Evolutionary conservation across 2,797 vertebrate species (phyloP), one percentile per base, ranked within the genome.

Genomic region (Adrianichthys oophorus): DNA sequence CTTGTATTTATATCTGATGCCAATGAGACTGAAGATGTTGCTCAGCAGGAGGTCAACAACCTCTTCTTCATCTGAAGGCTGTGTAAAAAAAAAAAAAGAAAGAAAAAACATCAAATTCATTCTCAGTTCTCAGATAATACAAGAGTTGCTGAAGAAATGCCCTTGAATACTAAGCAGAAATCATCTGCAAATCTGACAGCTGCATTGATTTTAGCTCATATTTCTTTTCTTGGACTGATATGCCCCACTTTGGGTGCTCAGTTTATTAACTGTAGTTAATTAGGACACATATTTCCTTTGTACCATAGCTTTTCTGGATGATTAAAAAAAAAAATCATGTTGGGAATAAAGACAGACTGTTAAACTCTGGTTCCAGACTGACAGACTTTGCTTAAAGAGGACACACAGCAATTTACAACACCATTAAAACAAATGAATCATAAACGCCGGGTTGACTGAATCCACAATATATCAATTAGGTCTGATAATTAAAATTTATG

Each of bases 1-100:
- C 16, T 26, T 41, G 1, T 24, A 49, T 50, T 91, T 92, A 53
- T 74, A 76, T 65, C 84, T 90, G 74, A 96, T 82, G 13, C 96
- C 95, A 2, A 96, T 85, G 61, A 95, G 87, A 76, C 88, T 90
- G 83, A 82, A 92, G 68, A 94, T 81, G 80, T 97, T 98, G 78
- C 71, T 86, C 61, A 97, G 70, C 89, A 98, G 89, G 53, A 97
- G 76, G 54, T 96, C 87, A 0, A 92, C 91, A 1, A 95, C 93
- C 84, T 98, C 95, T 69, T 92, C 94, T 48, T 98, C 96, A 42
- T 98, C 95, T 0, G 92, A 96, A 7, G 93, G 84, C 96, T 98
- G 70, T 5, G 12, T 4, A 18, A 69, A 13, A 73, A 54, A 75
- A 52, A 43, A 51, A 7, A 51, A 76, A 26, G 16, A 74, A 46